A percentile compares a stretch with the other conserved stretches of the same genome.
Conservation (phyloP, 2,113 vertebrate genomes). For the Haemorhous mexicanus region DNA sequence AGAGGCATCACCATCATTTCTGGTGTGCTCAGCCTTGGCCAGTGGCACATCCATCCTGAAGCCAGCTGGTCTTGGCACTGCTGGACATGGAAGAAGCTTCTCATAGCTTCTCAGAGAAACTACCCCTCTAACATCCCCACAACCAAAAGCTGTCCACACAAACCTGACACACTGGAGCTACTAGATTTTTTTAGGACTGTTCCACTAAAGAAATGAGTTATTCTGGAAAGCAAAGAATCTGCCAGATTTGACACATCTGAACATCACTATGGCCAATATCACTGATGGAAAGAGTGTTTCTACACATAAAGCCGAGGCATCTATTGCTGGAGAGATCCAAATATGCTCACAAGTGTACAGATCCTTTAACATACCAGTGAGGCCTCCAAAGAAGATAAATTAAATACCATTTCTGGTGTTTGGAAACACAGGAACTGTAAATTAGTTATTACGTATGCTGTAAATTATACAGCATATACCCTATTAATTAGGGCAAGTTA, state of each 20-base stretch:
- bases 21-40: neutral
- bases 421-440: neutral
- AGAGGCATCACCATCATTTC: accelerated
- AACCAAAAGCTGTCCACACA: neutral
- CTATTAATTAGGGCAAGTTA: neutral
- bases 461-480: neutral
- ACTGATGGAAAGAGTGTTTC: neutral
- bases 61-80: neutral
- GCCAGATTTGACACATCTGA: neutral
- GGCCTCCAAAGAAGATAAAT: neutral
- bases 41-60: neutral
- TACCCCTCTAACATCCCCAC: neutral
- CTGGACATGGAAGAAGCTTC: neutral
- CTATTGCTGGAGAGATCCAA: neutral
- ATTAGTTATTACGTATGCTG: neutral
- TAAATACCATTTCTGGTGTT: neutral
- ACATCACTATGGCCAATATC: neutral
- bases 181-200: neutral
- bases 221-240: neutral
- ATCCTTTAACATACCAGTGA: neutral
- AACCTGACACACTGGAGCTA: neutral
- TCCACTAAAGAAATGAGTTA: neutral
- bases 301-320: neutral
- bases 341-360: neutral
- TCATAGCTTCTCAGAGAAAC: neutral